A percentile compares a stretch with the other conserved stretches of the same genome.
phyloP scores from a whole-genome alignment of 2,797 vertebrate genomes.

The Protonibea diacanthus region DNA sequence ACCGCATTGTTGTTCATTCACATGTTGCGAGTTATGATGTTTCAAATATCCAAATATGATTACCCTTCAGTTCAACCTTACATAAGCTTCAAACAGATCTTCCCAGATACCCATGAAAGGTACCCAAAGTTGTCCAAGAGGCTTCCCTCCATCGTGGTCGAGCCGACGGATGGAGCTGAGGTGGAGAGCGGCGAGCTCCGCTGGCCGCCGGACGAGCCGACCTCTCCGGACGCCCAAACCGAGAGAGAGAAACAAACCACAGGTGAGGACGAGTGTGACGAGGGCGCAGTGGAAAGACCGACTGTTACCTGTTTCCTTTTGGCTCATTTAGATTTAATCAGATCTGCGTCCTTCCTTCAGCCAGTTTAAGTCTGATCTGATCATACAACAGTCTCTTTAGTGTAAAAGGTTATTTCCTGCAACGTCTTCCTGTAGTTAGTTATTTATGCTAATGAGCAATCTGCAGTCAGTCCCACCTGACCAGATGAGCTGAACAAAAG shows the following conservation, averaged over 20 bases:
- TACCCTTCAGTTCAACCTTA: constrained; percentile 56
- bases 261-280: constrained; percentile 53
- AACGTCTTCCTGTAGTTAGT: constrained; percentile 21
- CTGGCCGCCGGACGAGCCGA: constrained; percentile 91
- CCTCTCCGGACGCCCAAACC: constrained; percentile 73
- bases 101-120: constrained; percentile 88
- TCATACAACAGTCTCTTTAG: background rate
- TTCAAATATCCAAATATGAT: background rate
- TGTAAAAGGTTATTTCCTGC: constrained; percentile 33
- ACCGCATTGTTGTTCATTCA: constrained; percentile 40
- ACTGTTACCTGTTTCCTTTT: background rate
- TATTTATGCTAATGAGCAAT: constrained; percentile 5
- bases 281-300: no score
- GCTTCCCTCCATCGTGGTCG: constrained; percentile 92
- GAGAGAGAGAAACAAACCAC: constrained; percentile 45
- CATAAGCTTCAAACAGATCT: constrained; percentile 80
- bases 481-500: background rate
- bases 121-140: constrained; percentile 92
- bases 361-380: no score
- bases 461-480: background rate
- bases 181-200: constrained; percentile 94
- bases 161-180: constrained; percentile 88
- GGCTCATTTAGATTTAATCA: background rate
- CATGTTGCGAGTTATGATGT: background rate
- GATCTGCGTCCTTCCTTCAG: no score